Conservation (phyloP, 1,140 invertebrate species). For the Oryzaephilus surinamensis region DNA sequence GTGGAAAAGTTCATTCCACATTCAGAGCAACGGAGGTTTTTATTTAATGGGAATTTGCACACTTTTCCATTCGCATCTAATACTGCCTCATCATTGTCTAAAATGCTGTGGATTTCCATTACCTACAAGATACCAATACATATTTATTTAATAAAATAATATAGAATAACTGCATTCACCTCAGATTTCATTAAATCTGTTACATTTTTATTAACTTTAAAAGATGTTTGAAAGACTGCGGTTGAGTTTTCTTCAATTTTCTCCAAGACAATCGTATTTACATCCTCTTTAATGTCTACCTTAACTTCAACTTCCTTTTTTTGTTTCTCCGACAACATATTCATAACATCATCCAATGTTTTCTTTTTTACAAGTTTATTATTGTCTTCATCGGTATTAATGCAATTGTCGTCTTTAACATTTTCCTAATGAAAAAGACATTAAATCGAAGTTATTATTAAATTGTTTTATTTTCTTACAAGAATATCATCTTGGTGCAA, state of each 20-base stretch:
- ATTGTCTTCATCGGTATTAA: no score
- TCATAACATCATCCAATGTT: no score
- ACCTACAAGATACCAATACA: conserved; percentile 36
- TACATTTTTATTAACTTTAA: conserved; percentile 4
- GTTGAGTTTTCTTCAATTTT: conserved; percentile 21
- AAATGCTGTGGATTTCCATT: conserved; percentile 42
- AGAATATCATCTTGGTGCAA: no score
- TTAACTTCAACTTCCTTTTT: not conserved
- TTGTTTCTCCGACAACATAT: conserved; percentile 2
- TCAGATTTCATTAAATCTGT: conserved; percentile 22
- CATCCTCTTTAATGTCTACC: conserved; percentile 6
- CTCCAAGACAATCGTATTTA: conserved; percentile 16
- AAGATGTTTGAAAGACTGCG: conserved; percentile 24
- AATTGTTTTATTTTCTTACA: not conserved
- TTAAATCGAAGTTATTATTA: not conserved
- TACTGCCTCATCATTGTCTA: conserved; percentile 41
- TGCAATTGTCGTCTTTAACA: conserved; percentile 5
- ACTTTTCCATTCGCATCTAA: conserved; percentile 50
- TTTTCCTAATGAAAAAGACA: conserved; percentile 1
- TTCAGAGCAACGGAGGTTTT: conserved; percentile 31
- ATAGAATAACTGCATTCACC: conserved; percentile 9
- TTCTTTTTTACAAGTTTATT: no score
- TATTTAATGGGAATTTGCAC: conserved; percentile 29
- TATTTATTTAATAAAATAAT: not conserved
- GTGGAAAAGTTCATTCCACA: conserved; percentile 55